These are phyloP conservation scores for Notospermus geniculatus DNA, from an alignment of 1,140 invertebrate species.

Conservation along the genomic window DNA sequence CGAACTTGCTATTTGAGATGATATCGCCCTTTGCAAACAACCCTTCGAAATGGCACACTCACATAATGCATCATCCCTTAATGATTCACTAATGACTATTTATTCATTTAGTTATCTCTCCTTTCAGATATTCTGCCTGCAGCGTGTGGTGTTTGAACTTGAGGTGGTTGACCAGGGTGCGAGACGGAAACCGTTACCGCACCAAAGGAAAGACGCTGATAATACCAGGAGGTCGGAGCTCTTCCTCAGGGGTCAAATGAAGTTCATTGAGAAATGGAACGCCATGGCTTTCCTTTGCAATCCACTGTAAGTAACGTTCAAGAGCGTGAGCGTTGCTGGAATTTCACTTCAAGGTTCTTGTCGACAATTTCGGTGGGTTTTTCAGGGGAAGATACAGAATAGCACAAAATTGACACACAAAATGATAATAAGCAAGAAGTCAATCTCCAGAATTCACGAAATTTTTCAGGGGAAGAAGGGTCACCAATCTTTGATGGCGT, in stretches of 20 bases:
- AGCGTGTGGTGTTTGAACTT: slow-evolving; percentile 74
- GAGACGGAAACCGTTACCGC: not conserved
- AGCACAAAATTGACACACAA: no score
- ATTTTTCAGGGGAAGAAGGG: no score
- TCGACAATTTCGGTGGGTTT: not conserved
- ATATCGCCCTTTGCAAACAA: no score
- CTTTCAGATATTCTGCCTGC: slow-evolving; percentile 67
- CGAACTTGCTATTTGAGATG: no score
- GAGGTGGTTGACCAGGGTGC: slow-evolving; percentile 56
- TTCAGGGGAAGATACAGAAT: no score
- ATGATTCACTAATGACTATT: no score
- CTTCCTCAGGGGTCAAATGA: slow-evolving; percentile 76
- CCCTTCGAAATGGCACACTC: no score
- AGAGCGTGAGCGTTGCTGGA: not conserved
- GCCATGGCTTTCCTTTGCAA: slow-evolving; percentile 80
- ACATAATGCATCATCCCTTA: no score
- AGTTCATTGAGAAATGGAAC: slow-evolving; percentile 74
- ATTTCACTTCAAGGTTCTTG: not conserved
- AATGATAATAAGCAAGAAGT: no score
- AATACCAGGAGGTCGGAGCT: slow-evolving; percentile 26
- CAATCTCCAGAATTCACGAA: no score
- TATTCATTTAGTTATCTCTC: no score
- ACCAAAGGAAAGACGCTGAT: not conserved
- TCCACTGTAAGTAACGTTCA: slow-evolving; percentile 68
- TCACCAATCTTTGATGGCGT: no score